These are phyloP conservation scores for Patella depressa DNA, from an alignment of 2,888 invertebrate genomes.

Conservation along the genomic window DNA sequence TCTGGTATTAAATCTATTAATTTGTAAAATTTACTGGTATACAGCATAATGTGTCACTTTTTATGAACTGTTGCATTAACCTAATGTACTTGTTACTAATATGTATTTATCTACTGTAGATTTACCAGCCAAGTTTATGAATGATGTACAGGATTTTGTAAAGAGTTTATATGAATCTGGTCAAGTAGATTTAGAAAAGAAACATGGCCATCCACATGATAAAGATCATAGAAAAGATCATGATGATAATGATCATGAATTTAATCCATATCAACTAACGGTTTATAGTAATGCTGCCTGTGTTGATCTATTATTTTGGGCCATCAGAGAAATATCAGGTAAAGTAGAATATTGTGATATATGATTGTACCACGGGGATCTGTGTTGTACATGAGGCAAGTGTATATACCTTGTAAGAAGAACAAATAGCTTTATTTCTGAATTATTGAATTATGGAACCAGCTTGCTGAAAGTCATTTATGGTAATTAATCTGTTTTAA, in stretches of 20 bases:
- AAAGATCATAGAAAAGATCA: slow-evolving; percentile 39
- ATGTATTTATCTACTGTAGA: slow-evolving; percentile 72
- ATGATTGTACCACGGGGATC: background rate
- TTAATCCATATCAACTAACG: slow-evolving; percentile 77
- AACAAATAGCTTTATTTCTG: background rate
- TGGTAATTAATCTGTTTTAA: too few species aligned
- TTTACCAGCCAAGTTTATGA: slow-evolving; percentile 89
- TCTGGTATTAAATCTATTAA: too few species aligned
- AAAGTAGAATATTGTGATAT: slow-evolving; percentile 28
- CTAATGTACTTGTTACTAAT: too few species aligned
- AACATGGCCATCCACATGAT: slow-evolving; percentile 38
- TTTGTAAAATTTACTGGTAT: background rate
- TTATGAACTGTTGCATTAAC: too few species aligned
- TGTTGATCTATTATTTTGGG: slow-evolving; percentile 97
- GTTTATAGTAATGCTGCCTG: slow-evolving; percentile 98
- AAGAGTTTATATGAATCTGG: slow-evolving; percentile 91
- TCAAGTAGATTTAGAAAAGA: slow-evolving; percentile 87
- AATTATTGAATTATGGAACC: too few species aligned
- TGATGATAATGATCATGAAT: slow-evolving; percentile 25
- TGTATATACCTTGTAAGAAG: background rate
- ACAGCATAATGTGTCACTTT: too few species aligned
- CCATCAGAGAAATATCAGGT: slow-evolving; percentile 97
- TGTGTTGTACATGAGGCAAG: background rate
- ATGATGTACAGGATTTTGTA: slow-evolving; percentile 92
- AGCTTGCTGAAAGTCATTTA: too few species aligned